Conservation (phyloP, 1,140 invertebrate genomes). For the Apis mellifera region DNA sequence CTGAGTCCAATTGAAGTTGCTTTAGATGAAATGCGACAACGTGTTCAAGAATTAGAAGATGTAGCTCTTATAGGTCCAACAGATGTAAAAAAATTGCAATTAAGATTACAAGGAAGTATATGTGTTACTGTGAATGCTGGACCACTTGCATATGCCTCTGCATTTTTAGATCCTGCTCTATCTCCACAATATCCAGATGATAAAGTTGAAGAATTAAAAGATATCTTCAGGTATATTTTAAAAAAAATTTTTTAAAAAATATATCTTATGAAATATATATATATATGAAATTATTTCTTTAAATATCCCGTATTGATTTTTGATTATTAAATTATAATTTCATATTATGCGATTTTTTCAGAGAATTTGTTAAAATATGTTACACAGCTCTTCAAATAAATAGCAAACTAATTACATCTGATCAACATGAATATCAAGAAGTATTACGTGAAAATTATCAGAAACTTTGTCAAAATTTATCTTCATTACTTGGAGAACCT, state of each 20-base stretch:
- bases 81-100: conserved; percentile 94
- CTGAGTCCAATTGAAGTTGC: conserved; percentile 96
- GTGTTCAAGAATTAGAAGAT: conserved; percentile 92
- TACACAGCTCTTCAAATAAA: conserved; percentile 93
- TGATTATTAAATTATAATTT: conserved; percentile 15
- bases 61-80: conserved; percentile 90
- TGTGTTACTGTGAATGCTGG: conserved; percentile 98
- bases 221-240: conserved; percentile 89
- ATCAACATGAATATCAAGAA: conserved; percentile 95
- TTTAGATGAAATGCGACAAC: conserved; percentile 94
- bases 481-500: conserved; percentile 86
- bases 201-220: conserved; percentile 90
- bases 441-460: conserved; percentile 92
- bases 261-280: not conserved
- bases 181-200: conserved; percentile 88
- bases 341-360: conserved; percentile 76
- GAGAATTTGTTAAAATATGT: conserved; percentile 94
- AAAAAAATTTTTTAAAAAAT: conserved; percentile 6
- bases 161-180: conserved; percentile 90
- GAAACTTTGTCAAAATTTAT: conserved; percentile 91
- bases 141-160: conserved; percentile 94
- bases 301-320: not conserved
- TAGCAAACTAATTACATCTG: conserved; percentile 90
- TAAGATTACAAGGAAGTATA: conserved; percentile 93
- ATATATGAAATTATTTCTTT: not conserved